A percentile compares a stretch with the other conserved stretches of the same genome.
Conservation (phyloP, 2,888 invertebrate species). For the Junonia oenone region DNA sequence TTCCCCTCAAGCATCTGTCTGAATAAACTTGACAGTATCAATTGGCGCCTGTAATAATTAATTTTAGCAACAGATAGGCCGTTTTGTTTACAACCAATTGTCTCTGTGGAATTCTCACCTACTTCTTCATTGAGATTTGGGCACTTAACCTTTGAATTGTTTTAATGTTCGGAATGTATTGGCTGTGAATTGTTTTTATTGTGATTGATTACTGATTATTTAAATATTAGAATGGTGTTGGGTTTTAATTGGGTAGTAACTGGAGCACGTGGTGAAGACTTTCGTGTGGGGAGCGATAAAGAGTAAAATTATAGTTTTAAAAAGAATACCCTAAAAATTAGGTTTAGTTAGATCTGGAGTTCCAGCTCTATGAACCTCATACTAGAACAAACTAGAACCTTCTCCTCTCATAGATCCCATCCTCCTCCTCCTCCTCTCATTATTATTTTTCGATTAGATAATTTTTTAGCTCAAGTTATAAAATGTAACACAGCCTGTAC, state of each 20-base stretch:
- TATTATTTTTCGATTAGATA: too few relatives aligned
- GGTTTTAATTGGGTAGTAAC: not conserved
- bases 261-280: too few relatives aligned
- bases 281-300: too few relatives aligned
- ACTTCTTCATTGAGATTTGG: constrained; percentile 40
- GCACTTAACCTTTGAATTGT: constrained; percentile 32
- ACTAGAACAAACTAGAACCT: too few relatives aligned
- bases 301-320: too few relatives aligned
- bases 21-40: constrained; percentile 59
- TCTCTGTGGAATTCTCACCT: constrained; percentile 36
- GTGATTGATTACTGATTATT: not conserved
- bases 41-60: constrained; percentile 58
- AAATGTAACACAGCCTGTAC: too few relatives aligned
- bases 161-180: constrained; percentile 22
- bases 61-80: constrained; percentile 55
- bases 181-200: constrained; percentile 6
- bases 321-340: too few relatives aligned
- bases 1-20: constrained; percentile 47
- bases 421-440: too few relatives aligned
- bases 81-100: constrained; percentile 42
- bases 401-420: too few relatives aligned
- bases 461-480: too few relatives aligned
- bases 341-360: too few relatives aligned
- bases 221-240: not conserved
- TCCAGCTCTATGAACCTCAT: too few relatives aligned